Percentiles rank a stretch among this genome's conserved stretches.
Evolutionary conservation across 1,140 invertebrate species (phyloP).

Genomic region (Sogatella furcifera): DNA sequence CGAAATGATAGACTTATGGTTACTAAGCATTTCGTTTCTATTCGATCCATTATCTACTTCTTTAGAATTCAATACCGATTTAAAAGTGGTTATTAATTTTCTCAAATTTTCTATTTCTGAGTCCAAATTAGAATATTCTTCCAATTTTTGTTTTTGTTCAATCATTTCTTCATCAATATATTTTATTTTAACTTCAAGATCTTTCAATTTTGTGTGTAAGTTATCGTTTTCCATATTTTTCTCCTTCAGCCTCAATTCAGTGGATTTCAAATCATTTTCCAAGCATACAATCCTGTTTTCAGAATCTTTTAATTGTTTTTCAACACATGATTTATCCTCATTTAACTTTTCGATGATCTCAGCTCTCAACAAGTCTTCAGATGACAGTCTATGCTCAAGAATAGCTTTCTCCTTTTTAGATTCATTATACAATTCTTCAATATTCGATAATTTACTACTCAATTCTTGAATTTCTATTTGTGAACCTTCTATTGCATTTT

Average conservation of each 20-base stretch:
- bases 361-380: too few species aligned
- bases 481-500: slow-evolving; percentile 13
- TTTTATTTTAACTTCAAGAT: slow-evolving; percentile 20
- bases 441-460: too few species aligned
- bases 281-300: slow-evolving; percentile 5
- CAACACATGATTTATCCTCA: neutral
- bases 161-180: slow-evolving; percentile 25
- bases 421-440: too few species aligned
- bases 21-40: too few species aligned
- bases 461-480: slow-evolving; percentile 14
- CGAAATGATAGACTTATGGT: too few species aligned
- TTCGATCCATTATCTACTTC: too few species aligned
- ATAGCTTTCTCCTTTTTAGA: slow-evolving; percentile 45
- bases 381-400: slow-evolving; percentile 4
- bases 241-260: neutral
- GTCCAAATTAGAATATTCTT: slow-evolving; percentile 23
- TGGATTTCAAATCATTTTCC: slow-evolving; percentile 2
- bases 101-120: too few species aligned
- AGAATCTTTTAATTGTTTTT: slow-evolving; percentile 2
- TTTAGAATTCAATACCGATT: too few species aligned
- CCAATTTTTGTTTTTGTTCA: slow-evolving; percentile 26
- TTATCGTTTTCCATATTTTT: slow-evolving; percentile 1
- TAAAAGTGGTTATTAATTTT: too few species aligned
- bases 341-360: too few species aligned
- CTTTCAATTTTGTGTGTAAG: slow-evolving; percentile 17